These are phyloP conservation scores for Melanerpes formicivorus DNA, from an alignment of 2,113 vertebrate genomes.

Conservation along the genomic window DNA sequence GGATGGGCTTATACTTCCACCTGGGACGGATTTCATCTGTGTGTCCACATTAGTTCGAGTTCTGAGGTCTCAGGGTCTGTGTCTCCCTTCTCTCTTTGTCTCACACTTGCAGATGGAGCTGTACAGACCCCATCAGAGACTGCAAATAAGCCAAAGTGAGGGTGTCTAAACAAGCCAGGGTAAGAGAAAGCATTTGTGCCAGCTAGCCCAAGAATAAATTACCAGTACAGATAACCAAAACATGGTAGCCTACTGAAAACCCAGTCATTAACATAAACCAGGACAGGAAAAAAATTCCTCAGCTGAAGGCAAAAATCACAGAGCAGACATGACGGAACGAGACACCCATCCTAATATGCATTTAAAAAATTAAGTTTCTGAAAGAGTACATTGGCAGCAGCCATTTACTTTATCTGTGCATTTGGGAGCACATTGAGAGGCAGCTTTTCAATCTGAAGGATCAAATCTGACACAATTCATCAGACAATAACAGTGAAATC, in stretches of 20 bases:
- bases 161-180: neutral
- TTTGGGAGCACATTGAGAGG: slow-evolving; percentile 40
- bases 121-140: neutral
- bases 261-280: neutral
- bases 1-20: neutral
- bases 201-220: neutral
- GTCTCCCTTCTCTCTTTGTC: neutral
- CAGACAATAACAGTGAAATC: slow-evolving; percentile 66
- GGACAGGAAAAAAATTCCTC: neutral
- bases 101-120: neutral
- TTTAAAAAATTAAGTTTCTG: slow-evolving; percentile 48
- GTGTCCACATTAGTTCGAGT: neutral
- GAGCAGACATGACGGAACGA: neutral
- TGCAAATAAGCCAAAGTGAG: neutral
- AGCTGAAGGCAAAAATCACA: slow-evolving; percentile 6
- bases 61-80: neutral
- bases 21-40: neutral
- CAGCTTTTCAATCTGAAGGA: slow-evolving; percentile 62
- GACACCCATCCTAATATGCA: neutral
- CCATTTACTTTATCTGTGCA: slow-evolving; percentile 34
- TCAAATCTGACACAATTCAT: slow-evolving; percentile 68
- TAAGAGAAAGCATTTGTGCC: neutral
- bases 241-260: neutral
- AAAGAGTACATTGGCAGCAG: slow-evolving; percentile 23
- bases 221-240: neutral